Evolutionary conservation across 2,797 vertebrate genomes (phyloP), one percentile per base, ranked within the genome.

Genomic region (Hoplostethus mediterraneus): DNA sequence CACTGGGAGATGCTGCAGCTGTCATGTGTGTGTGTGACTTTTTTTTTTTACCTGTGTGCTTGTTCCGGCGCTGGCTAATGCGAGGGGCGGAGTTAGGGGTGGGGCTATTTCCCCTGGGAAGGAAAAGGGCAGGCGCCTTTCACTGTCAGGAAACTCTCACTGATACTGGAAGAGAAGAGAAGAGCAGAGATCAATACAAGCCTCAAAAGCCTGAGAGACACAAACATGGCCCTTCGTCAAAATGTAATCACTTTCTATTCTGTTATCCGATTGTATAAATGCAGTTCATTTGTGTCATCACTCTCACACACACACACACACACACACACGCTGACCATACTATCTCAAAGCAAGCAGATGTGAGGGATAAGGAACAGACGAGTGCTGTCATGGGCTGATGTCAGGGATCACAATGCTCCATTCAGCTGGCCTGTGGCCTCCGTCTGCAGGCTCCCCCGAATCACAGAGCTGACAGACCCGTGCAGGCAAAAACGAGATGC

Each of bases 61-160:
- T 99, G 94, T 96, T 97, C 82, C 93, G 93, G 79, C 95, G 92
- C 90, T 98, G 97, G 91, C 93, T 96, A 94, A 96, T 91, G 76
- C 91, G 89, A 77, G 97, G 96, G 48, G 94, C 84, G 6, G 96
- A 94, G 0, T 95, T 97, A 2, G 96, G 88, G 5, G 92, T 88
- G 68, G 95, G 94, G 61, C 97, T 97, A 92, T 97, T 98, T 82
- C 97, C 98, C 48, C 96, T 93, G 1, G 98, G 98, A 21, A 99
- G 95, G 91, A 99, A 99, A 79, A 98, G 96, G 3, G 98, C 98
- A n/a, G 14, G 97, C 98, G 49, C 98, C 98, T 95, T 99, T 99
- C 55, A 99, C 98, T 0, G 98, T 98, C 79, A 99, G 95, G 90
- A 99, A 99, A 89, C 97, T 99, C 92, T 99, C 98, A 17, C 96